Percentiles rank a stretch among this genome's conserved stretches.
Evolutionary conservation across 2,113 vertebrate genomes (phyloP).

Genomic region (Natator depressus): DNA sequence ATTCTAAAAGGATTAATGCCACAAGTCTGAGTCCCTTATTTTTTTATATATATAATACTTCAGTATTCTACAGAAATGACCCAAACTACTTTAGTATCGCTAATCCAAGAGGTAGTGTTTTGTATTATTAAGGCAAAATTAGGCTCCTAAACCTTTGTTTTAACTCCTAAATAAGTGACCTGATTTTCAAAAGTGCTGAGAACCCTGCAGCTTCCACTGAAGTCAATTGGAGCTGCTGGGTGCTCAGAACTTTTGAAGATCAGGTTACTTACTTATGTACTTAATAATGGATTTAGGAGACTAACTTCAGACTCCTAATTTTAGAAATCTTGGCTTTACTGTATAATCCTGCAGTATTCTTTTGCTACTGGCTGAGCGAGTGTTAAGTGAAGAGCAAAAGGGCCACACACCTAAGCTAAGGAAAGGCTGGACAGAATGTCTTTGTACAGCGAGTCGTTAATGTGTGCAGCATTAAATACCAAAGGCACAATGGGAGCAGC

Average conservation of each 20-base stretch:
- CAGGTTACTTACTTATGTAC: not conserved
- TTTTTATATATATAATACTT: no score
- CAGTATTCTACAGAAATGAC: not conserved
- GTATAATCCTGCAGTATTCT: not conserved
- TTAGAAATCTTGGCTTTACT: not conserved
- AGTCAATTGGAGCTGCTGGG: not conserved
- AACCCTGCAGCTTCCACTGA: not conserved
- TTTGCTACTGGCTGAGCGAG: not conserved
- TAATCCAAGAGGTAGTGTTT: not conserved
- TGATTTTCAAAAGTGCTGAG: not conserved
- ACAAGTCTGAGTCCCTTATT: no score
- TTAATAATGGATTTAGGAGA: not conserved
- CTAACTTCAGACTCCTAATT: not conserved
- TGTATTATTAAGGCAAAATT: not conserved
- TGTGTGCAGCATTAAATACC: conserved; percentile 18
- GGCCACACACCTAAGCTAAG: not conserved
- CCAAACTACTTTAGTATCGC: not conserved
- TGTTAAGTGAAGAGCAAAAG: not conserved
- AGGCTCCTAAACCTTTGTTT: not conserved
- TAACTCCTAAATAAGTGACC: not conserved
- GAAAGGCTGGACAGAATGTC: not conserved
- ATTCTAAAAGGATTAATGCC: not conserved
- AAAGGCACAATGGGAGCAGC: not conserved
- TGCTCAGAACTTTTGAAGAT: not conserved
- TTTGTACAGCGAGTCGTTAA: not conserved